Conservation (phyloP, 2,113 vertebrate genomes). For the Xyrauchen texanus region DNA sequence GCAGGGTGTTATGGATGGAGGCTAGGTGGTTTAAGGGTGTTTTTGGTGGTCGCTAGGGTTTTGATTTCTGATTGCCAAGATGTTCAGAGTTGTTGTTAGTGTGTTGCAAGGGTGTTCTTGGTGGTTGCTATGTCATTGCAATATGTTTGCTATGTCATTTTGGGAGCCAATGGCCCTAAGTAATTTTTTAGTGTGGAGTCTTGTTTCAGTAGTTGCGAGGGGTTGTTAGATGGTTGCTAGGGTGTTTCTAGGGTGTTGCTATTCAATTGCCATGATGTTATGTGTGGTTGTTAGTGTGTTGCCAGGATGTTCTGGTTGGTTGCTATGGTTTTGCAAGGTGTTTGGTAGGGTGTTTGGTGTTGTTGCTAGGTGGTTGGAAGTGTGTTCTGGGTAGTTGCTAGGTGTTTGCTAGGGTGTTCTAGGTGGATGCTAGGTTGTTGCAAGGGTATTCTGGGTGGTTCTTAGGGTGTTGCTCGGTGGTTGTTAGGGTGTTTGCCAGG, state of each 20-base stretch:
- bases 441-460: neutral
- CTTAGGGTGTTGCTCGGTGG: neutral
- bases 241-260: neutral
- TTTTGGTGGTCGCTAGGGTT: neutral
- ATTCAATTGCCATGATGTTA: too few species aligned
- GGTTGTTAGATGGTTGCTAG: too few species aligned
- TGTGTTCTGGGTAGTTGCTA: too few species aligned
- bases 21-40: neutral
- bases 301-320: rapidly evolving
- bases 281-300: neutral
- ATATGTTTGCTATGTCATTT: neutral
- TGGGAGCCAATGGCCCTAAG: too few species aligned
- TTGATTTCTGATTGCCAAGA: too few species aligned
- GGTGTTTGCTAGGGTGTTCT: neutral
- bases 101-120: neutral
- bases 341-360: too few species aligned
- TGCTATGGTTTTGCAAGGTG: neutral
- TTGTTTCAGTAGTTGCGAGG: too few species aligned
- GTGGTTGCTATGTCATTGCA: neutral
- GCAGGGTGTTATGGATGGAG: neutral
- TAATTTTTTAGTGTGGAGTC: too few species aligned
- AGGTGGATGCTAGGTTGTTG: neutral
- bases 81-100: too few species aligned
- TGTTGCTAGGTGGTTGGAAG: too few species aligned
- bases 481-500: neutral